Conservation (phyloP, 2,888 invertebrate genomes). For the Drosophila multiciliata region DNA sequence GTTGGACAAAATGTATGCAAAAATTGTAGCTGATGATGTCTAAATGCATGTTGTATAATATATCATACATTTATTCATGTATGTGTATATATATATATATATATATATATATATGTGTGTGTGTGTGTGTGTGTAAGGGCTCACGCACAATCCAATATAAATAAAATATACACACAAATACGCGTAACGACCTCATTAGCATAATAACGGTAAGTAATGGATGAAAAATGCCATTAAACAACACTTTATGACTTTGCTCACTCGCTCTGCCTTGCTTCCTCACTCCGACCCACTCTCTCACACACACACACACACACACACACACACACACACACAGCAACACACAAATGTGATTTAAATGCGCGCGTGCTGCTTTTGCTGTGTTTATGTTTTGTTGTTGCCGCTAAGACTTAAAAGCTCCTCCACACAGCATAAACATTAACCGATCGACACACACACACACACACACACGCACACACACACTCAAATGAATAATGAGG, state of each 20-base stretch:
- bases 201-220: constrained; percentile 84
- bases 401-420: constrained; percentile 63
- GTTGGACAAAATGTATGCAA: constrained; percentile 46
- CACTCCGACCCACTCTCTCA: constrained; percentile 27
- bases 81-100: not conserved
- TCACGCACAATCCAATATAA: constrained; percentile 71
- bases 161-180: constrained; percentile 80
- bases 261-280: constrained; percentile 16
- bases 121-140: constrained; percentile 20
- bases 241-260: constrained; percentile 83
- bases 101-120: not conserved
- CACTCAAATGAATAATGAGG: constrained; percentile 49
- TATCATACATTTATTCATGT: constrained; percentile 9
- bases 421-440: constrained; percentile 53
- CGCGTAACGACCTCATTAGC: constrained; percentile 83
- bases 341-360: constrained; percentile 57
- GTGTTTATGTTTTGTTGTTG: constrained; percentile 36
- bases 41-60: constrained; percentile 24
- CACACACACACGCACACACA: constrained; percentile 8
- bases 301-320: constrained; percentile 12
- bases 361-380: constrained; percentile 44
- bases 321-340: not conserved
- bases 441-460: constrained; percentile 54
- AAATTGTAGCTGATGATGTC: constrained; percentile 56
- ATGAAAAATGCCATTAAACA: constrained; percentile 84